phyloP scores from a whole-genome alignment of 2,888 invertebrate genomes.

The Strigamia maritima region DNA sequence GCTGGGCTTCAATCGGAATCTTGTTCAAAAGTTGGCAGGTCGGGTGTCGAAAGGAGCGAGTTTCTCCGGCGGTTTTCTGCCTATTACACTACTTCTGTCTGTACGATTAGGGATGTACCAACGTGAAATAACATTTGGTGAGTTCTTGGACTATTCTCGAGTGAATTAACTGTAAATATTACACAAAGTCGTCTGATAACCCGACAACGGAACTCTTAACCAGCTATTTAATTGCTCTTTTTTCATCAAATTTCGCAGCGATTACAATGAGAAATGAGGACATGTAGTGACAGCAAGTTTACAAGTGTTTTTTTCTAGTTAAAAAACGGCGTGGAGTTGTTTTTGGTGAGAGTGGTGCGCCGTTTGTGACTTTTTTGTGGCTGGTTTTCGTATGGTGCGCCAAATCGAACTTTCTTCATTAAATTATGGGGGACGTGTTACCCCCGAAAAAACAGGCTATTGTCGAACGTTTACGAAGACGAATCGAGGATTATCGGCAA shows the following conservation, averaged over 20 bases:
- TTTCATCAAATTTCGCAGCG: background rate
- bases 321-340: background rate
- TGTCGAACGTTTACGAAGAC: slow-evolving; percentile 75
- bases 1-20: slow-evolving; percentile 28
- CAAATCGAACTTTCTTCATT: slow-evolving; percentile 2
- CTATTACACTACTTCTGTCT: background rate
- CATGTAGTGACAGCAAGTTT: slow-evolving; percentile 2
- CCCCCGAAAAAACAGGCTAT: slow-evolving; percentile 62
- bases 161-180: background rate
- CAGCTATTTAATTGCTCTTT: background rate
- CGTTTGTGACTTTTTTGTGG: slow-evolving; percentile 13
- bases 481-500: slow-evolving; percentile 81
- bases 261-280: background rate
- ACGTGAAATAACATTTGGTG: background rate
- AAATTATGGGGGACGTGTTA: slow-evolving; percentile 54
- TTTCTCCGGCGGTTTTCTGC: background rate
- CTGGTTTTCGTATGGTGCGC: slow-evolving; percentile 18
- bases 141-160: background rate
- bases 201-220: background rate
- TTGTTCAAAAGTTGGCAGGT: slow-evolving; percentile 37
- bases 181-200: background rate
- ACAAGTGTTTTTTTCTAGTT: background rate
- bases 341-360: background rate
- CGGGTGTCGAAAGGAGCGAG: slow-evolving; percentile 3
- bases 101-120: background rate